phyloP scores from a whole-genome alignment of 1,140 invertebrate species.

The Pseudomyrmex pallidus region DNA sequence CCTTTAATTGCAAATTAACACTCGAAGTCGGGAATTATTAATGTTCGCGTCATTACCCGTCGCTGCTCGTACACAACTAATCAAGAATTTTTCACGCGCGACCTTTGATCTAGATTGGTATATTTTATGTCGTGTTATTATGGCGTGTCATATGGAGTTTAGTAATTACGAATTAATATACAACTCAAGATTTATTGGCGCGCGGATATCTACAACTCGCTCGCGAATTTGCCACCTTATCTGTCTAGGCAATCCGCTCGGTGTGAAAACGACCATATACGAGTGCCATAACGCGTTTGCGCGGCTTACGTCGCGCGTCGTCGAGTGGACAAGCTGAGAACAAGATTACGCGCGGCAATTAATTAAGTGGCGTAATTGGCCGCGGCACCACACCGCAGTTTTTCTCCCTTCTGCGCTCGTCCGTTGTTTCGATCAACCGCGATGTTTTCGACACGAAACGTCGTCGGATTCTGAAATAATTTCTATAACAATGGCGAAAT shows the following conservation, averaged over 20 bases:
- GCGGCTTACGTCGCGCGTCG: conserved; percentile 9
- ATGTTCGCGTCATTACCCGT: neutral
- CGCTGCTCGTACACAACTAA: neutral
- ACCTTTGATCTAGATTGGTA: conserved; percentile 11
- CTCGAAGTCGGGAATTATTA: conserved; percentile 12
- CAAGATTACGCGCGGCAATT: conserved; percentile 48
- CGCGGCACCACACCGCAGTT: conserved; percentile 4
- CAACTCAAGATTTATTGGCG: conserved; percentile 43
- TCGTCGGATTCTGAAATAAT: too few species aligned
- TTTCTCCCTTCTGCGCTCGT: neutral
- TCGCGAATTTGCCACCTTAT: conserved; percentile 49
- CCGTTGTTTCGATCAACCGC: conserved; percentile 8
- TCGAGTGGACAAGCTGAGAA: conserved; percentile 18
- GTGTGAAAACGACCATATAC: conserved; percentile 37
- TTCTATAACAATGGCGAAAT: too few species aligned
- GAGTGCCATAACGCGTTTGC: conserved; percentile 43
- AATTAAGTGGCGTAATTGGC: conserved; percentile 56
- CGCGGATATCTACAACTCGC: conserved; percentile 9
- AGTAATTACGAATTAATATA: conserved; percentile 54
- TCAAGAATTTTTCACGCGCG: conserved; percentile 19
- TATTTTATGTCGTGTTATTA: conserved; percentile 53
- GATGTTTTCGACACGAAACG: neutral
- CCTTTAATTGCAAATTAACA: conserved; percentile 24
- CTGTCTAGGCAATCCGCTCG: conserved; percentile 21
- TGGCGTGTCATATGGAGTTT: conserved; percentile 30